Conservation (phyloP, 2,888 invertebrate species). For the Zelleria hepariella region DNA sequence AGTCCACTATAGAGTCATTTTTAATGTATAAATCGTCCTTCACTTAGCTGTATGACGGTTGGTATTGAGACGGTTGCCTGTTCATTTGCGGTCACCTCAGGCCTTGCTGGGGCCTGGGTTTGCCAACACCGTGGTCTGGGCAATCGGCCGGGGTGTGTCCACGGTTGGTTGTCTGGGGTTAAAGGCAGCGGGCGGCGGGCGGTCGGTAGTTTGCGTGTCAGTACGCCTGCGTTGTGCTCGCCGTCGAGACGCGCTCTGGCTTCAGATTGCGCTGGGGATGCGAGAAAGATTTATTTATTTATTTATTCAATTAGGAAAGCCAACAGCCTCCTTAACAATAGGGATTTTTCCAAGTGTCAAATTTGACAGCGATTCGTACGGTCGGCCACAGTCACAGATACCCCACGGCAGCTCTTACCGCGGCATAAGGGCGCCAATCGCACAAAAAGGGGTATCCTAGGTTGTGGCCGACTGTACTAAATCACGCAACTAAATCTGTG, state of each 20-base stretch:
- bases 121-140: not conserved
- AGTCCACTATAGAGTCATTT: not conserved
- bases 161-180: conserved; percentile 10
- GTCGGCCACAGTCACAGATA: too few species aligned
- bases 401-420: too few species aligned
- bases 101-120: not conserved
- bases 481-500: too few species aligned
- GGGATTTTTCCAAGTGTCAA: too few species aligned
- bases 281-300: conserved; percentile 12
- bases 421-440: too few species aligned
- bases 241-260: conserved; percentile 53
- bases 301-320: too few species aligned
- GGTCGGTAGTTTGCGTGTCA: conserved; percentile 48
- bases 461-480: too few species aligned
- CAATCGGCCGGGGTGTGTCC: not conserved
- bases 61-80: not conserved
- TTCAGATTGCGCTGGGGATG: conserved; percentile 54
- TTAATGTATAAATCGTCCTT: not conserved
- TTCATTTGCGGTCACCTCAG: not conserved
- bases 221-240: conserved; percentile 66
- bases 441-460: too few species aligned
- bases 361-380: too few species aligned
- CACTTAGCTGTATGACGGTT: not conserved
- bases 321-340: too few species aligned
- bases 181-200: conserved; percentile 52